phyloP scores from a whole-genome alignment of 2,113 vertebrate genomes.

The Pavo muticus region DNA sequence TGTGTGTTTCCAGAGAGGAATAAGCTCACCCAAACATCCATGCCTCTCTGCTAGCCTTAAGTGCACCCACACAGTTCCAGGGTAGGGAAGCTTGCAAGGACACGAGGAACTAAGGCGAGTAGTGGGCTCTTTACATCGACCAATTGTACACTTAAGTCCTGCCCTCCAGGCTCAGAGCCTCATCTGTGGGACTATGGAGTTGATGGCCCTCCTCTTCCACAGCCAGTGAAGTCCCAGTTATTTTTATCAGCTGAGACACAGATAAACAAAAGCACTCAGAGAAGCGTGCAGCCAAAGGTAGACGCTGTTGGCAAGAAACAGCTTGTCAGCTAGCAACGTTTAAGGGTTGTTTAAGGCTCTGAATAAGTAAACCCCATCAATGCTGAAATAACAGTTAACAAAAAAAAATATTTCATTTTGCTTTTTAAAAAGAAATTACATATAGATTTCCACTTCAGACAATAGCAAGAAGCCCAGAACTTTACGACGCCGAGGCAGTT shows the following conservation, averaged over 20 bases:
- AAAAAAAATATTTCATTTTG: background rate
- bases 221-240: background rate
- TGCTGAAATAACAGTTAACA: background rate
- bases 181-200: rapidly evolving
- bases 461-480: background rate
- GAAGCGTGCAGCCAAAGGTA: background rate
- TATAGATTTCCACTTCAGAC: background rate
- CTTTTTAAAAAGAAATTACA: background rate
- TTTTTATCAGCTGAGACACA: background rate
- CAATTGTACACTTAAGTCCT: rapidly evolving
- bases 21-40: rapidly evolving
- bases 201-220: background rate
- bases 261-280: rapidly evolving
- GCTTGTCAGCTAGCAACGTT: background rate
- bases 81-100: background rate
- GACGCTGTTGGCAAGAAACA: rapidly evolving
- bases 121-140: background rate
- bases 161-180: background rate
- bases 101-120: too few relatives aligned
- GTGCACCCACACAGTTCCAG: rapidly evolving
- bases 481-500: background rate
- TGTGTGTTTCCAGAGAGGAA: rapidly evolving
- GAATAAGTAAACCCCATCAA: background rate
- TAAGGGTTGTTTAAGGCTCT: background rate
- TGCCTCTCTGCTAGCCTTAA: background rate